Conservation (phyloP, 2,113 vertebrate genomes). For the Pungitius pungitius region DNA sequence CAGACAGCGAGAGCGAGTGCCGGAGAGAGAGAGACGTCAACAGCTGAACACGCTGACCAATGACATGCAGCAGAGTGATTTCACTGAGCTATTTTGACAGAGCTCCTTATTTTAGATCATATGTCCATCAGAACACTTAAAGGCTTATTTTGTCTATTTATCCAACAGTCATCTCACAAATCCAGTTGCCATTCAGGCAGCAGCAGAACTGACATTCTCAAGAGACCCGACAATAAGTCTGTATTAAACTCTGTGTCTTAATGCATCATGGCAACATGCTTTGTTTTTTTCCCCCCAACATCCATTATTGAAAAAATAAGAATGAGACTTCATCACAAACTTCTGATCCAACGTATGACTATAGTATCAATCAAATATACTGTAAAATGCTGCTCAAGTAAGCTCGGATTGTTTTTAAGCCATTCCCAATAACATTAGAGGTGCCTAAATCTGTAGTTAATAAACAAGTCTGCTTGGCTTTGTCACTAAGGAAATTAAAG, state of each 20-base stretch:
- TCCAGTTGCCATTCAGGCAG: constrained; percentile 13
- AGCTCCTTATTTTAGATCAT: constrained; percentile 67
- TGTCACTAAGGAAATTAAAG: constrained; percentile 66
- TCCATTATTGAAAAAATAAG: constrained; percentile 1
- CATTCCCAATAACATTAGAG: constrained; percentile 2
- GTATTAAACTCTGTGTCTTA: not conserved
- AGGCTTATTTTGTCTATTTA: constrained; percentile 46
- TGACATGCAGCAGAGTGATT: constrained; percentile 58
- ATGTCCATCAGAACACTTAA: constrained; percentile 45
- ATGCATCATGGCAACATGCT: not conserved
- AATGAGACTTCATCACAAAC: not conserved
- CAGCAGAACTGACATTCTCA: not conserved
- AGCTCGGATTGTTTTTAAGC: constrained; percentile 1
- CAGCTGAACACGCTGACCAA: constrained; percentile 74
- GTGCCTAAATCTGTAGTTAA: constrained; percentile 41
- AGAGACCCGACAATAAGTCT: not conserved
- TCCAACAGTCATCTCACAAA: constrained; percentile 39
- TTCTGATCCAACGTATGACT: not conserved
- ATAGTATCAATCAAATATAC: not conserved
- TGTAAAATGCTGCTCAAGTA: not conserved
- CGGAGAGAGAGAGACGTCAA: constrained; percentile 65
- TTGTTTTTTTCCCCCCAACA: not conserved
- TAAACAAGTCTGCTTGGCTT: constrained; percentile 33
- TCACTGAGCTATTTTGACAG: constrained; percentile 73
- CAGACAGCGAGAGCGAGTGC: constrained; percentile 26